Conservation (phyloP, 2,113 vertebrate species). For the Nibea coibor region DNA sequence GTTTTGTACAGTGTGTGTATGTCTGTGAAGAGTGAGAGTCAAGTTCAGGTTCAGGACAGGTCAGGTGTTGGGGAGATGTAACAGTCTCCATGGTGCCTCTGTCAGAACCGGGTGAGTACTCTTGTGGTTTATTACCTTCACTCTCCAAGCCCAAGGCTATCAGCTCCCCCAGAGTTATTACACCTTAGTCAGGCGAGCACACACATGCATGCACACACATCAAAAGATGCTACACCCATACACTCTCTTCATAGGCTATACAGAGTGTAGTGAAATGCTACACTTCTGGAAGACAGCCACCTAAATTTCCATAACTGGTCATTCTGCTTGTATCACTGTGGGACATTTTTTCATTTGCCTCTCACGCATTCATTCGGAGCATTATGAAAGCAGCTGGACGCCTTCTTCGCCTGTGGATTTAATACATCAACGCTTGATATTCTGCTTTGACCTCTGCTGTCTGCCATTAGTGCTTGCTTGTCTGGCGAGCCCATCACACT, state of each 20-base stretch:
- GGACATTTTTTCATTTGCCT: constrained; percentile 47
- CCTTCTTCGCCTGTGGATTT: constrained; percentile 34
- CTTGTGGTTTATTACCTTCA: constrained; percentile 54
- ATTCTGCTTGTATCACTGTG: constrained; percentile 8
- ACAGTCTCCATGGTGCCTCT: constrained; percentile 22
- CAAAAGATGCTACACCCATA: neutral
- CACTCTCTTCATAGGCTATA: neutral
- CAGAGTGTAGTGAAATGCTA: constrained; percentile 1
- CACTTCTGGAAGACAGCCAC: neutral
- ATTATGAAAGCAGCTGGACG: constrained; percentile 41
- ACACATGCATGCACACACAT: neutral
- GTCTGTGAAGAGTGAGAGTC: constrained; percentile 5
- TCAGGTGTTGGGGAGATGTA: constrained; percentile 40
- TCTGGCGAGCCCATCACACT: constrained; percentile 53
- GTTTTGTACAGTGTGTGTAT: constrained; percentile 9
- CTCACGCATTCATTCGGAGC: neutral
- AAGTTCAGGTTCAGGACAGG: constrained; percentile 38
- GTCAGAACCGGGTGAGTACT: constrained; percentile 30
- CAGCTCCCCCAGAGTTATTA: constrained; percentile 34
- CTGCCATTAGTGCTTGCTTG: constrained; percentile 53
- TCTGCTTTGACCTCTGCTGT: constrained; percentile 57
- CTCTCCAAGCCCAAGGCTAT: constrained; percentile 46
- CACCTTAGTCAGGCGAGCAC: neutral
- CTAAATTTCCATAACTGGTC: constrained; percentile 17
- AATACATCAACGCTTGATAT: constrained; percentile 43